Conservation (phyloP, 2,113 vertebrate genomes). For the Pleuronectes platessa region DNA sequence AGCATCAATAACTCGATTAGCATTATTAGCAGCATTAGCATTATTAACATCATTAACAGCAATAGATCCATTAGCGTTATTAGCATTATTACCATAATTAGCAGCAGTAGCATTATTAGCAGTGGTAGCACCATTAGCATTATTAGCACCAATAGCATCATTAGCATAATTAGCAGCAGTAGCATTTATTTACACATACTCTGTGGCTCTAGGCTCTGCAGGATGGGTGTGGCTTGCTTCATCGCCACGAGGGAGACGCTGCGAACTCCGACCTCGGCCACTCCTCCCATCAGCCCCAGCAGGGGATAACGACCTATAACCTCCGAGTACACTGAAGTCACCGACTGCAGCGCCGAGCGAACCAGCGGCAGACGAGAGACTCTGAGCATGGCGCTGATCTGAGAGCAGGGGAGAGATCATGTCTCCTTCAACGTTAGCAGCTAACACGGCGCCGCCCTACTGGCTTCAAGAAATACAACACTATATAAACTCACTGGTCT, state of each 20-base stretch:
- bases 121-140: too few species aligned
- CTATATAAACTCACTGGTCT: neutral
- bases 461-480: neutral
- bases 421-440: too few species aligned
- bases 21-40: too few species aligned
- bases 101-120: too few species aligned
- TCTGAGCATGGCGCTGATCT: constrained; percentile 61
- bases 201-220: constrained; percentile 77
- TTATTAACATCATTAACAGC: too few species aligned
- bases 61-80: too few species aligned
- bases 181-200: constrained; percentile 60
- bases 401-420: neutral
- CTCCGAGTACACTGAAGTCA: constrained; percentile 55
- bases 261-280: constrained; percentile 68
- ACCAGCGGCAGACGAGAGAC: constrained; percentile 76
- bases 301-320: constrained; percentile 75
- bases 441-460: neutral
- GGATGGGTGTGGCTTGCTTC: constrained; percentile 66
- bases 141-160: too few species aligned
- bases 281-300: constrained; percentile 71
- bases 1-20: too few species aligned
- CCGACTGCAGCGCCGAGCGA: constrained; percentile 63
- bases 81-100: neutral
- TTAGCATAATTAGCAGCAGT: neutral
- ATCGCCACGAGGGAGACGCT: constrained; percentile 58